Evolutionary conservation across 2,797 vertebrate genomes (phyloP).

Genomic region (Benthosema pterotum): DNA sequence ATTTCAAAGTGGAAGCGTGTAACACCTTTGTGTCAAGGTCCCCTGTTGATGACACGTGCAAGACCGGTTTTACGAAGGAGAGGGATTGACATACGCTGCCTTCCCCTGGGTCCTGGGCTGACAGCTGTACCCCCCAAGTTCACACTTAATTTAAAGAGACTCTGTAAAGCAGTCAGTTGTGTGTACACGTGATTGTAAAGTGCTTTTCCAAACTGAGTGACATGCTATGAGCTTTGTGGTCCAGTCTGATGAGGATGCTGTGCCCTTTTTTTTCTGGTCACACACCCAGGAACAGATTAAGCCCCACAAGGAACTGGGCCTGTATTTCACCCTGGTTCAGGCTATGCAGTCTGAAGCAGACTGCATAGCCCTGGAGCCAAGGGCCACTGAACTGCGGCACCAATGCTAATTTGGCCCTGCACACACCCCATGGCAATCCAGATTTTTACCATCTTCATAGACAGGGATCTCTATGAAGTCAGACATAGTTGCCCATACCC

Average conservation of each 20-base stretch:
- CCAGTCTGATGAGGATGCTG: conserved; percentile 64
- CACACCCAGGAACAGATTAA: too few species aligned
- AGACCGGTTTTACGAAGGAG: conserved; percentile 56
- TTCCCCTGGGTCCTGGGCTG: conserved; percentile 29
- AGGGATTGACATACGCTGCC: conserved; percentile 34
- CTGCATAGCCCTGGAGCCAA: too few species aligned
- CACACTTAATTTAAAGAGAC: conserved; percentile 67
- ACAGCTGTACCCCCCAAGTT: conserved; percentile 42
- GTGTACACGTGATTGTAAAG: conserved; percentile 47
- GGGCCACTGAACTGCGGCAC: too few species aligned
- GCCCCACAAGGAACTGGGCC: too few species aligned
- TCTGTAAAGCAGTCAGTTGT: conserved; percentile 65
- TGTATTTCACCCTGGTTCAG: too few species aligned
- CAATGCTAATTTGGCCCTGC: too few species aligned
- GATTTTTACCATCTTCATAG: too few species aligned
- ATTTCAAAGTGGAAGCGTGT: conserved; percentile 72
- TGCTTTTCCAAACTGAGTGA: conserved; percentile 40
- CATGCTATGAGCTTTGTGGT: conserved; percentile 44
- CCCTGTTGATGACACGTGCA: conserved; percentile 66
- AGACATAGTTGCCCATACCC: too few species aligned
- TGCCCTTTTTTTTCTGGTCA: conserved; percentile 66
- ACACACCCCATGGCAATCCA: too few species aligned
- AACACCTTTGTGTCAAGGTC: conserved; percentile 67
- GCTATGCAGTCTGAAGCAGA: too few species aligned
- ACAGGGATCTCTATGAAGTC: too few species aligned